Base-by-base conservation (phyloP, 2,888 invertebrate species). In the Sminthurides aquaticus region DNA sequence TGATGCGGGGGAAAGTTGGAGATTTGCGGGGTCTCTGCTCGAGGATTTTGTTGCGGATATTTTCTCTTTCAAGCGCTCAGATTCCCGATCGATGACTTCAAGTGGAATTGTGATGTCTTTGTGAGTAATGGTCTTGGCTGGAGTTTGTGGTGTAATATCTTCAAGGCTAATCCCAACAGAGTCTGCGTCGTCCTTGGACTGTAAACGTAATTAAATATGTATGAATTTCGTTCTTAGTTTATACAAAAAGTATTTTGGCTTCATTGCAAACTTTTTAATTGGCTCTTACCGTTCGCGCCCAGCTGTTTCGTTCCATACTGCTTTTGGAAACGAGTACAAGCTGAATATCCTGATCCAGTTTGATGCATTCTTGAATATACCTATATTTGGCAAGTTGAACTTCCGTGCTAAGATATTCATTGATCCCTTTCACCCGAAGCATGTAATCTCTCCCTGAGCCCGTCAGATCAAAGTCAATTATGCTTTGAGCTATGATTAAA, bases 301-400 rank as follows among this genome's bases (percentile, higher is more conserved):
- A 85, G 0, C 86, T 85, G 76, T 84, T 80, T 70, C 86, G 84
- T 3, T 65, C 69, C 69, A 88, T 85, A 63, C 85, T 84, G 70
- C 86, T 84, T 34, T 79, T 76, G 59, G 80, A 77, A 62, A 83
- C 79, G 67, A 86, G 77, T 73, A 88, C 88, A 67, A 90, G 78
- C 48, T 84, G 81, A 1, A 94, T 89, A 79, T 95, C 95, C 77
- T 88, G 87, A 78, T 96, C 95, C 76, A 95, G 80, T 76, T 96
- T 94, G 65, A 95, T 88, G 78, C 96, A 95, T 75, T 89, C 88
- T 76, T 96, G 92, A 63, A 96, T 88, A 78, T 95, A 95, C 78
- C 93, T 92, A 78, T 95, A 91, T 78, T 94, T 92, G 68, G 89
- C 87, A 34, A 97, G 83, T 15, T 85, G 84, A 43, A 91, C 90